phyloP scores from a whole-genome alignment of 2,888 invertebrate species.

The Chromoteleia sp. region DNA sequence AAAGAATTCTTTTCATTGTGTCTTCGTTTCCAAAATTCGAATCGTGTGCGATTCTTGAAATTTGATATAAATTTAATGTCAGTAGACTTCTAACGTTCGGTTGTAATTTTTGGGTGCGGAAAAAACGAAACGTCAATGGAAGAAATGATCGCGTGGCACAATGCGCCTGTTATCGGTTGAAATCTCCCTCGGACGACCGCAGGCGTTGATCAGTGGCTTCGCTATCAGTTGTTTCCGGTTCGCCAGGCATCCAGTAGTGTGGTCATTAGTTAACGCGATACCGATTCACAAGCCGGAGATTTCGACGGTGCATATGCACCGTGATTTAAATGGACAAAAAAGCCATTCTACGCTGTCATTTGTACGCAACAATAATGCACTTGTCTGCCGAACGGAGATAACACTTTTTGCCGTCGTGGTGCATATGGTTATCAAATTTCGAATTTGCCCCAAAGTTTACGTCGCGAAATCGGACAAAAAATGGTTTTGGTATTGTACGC shows the following conservation, averaged over 20 bases:
- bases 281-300: constrained; percentile 72
- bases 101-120: constrained; percentile 21
- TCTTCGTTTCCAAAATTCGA: too few relatives aligned
- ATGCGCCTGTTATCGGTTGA: constrained; percentile 79
- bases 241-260: constrained; percentile 76
- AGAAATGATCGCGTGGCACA: constrained; percentile 75
- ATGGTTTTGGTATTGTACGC: too few relatives aligned
- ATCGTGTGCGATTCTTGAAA: too few relatives aligned
- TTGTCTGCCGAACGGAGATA: constrained; percentile 57
- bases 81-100: not conserved
- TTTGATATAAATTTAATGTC: too few relatives aligned
- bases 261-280: constrained; percentile 79
- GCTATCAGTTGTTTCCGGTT: constrained; percentile 84
- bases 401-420: constrained; percentile 48
- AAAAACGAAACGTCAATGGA: constrained; percentile 44
- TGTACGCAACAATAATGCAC: constrained; percentile 67
- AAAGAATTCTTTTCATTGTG: too few relatives aligned
- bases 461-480: not conserved
- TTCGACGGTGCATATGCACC: constrained; percentile 69
- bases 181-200: constrained; percentile 79
- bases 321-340: constrained; percentile 68
- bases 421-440: constrained; percentile 46
- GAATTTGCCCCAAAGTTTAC: constrained; percentile 22
- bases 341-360: constrained; percentile 64
- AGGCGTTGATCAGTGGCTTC: constrained; percentile 81